Evolutionary conservation across 2,888 invertebrate genomes (phyloP).

Genomic region (Troides oblongomaculatus): DNA sequence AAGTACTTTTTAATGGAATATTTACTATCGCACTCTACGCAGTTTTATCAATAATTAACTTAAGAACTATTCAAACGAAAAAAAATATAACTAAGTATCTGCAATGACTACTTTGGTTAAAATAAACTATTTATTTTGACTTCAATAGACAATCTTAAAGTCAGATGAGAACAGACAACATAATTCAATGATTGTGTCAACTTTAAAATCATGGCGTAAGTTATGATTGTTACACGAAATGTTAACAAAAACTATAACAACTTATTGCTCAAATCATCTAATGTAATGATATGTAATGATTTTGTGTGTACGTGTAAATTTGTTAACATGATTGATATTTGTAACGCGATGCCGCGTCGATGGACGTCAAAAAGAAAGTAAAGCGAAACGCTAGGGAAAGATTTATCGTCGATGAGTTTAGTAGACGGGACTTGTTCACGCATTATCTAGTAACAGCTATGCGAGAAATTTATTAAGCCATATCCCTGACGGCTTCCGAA

Average conservation of each 20-base stretch:
- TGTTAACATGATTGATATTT: slow-evolving; percentile 57
- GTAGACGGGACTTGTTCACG: slow-evolving; percentile 42
- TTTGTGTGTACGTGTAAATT: slow-evolving; percentile 22
- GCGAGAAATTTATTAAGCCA: slow-evolving; percentile 64
- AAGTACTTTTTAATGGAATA: too few relatives aligned
- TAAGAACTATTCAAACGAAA: too few relatives aligned
- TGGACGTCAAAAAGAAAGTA: slow-evolving; percentile 59
- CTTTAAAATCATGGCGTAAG: too few relatives aligned
- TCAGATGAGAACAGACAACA: too few relatives aligned
- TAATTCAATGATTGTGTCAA: too few relatives aligned
- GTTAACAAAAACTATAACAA: background rate
- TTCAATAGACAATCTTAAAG: too few relatives aligned
- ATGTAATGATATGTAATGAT: background rate
- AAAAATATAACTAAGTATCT: too few relatives aligned
- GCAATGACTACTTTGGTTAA: too few relatives aligned
- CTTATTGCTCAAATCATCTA: background rate
- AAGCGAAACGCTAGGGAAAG: slow-evolving; percentile 57
- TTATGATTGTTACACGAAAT: too few relatives aligned
- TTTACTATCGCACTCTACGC: too few relatives aligned
- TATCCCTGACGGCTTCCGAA: slow-evolving; percentile 64
- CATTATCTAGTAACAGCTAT: slow-evolving; percentile 47
- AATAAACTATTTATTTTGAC: too few relatives aligned
- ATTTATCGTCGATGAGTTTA: slow-evolving; percentile 64
- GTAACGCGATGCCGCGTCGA: slow-evolving; percentile 59
- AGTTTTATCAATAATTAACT: too few relatives aligned